Evolutionary conservation across 2,888 invertebrate genomes (phyloP), one percentile per base, ranked within the genome.

Genomic region (Sphaerophoria rueppellii): DNA sequence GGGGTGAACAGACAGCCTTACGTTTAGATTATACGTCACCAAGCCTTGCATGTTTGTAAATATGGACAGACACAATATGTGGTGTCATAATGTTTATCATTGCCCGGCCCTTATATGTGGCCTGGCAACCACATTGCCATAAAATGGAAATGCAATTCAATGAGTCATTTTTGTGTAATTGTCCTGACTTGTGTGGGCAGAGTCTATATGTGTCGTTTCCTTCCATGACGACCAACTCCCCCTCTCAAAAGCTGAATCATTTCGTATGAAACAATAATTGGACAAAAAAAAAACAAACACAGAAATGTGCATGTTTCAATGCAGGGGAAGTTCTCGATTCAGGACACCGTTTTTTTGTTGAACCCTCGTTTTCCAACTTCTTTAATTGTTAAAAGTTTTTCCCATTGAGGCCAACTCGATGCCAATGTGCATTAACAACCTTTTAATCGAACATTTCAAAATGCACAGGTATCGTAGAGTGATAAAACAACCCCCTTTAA

Each of bases 361-460:
- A 3, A 9, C 12, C 12, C 12, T 35, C 7, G 34, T 63, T 34
- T 57, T 48, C n/a, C 43, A 63, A 54, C 48, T 63, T 77, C 48
- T 63, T 77, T 71, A 63, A 71, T 63, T 77, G 71, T 37, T 6
- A 50, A 16, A 55, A 58, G 12, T 9, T 58, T 63, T 52, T 24
- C 50, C 58, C 52, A 24, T 37, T 46, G 46, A 12, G 54, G 60
- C 54, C 24, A 73, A 69, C 58, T 79, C n/a, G 43, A 67, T 46
- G 73, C 48, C 14, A 69, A 73, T 69, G 54, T 58, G 48, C 67
- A 73, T 79, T 69, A 67, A 79, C 73, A 69, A 58, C 37, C 37
- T 78, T 78, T 72, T 65, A 78, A 72, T 60, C 50, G 72, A 78
- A 67, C 65, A 55, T 72, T 72, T 40, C 32, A 69, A 65, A 78